Evolutionary conservation across 1,140 invertebrate species (phyloP), one percentile per base, ranked within the genome.

Genomic region (Arion vulgaris): DNA sequence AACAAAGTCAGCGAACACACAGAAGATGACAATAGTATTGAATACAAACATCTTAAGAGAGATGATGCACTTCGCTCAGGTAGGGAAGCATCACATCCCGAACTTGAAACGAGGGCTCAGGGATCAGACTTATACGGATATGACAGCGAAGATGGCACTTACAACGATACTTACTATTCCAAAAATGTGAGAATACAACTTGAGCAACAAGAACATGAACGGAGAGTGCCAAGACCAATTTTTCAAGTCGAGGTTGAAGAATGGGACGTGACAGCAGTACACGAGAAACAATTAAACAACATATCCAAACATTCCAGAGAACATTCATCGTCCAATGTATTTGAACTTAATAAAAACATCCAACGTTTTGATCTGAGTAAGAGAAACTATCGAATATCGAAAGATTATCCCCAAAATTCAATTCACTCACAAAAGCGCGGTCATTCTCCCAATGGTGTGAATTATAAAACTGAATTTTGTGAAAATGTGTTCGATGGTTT

Each of bases 191-290:
- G 26, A 19, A 5, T 45, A 45, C 41, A 15, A 45, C 9, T 66
- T 9, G 62, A 32, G 17, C 62, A 66, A 41, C 71, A 73, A 49
- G 38, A 36, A 2, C 23, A 23, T 36, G 71, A 73, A 15, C 2
- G 19, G 36, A 41, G 26, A 15, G 5, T 11, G 11, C 71, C 74
- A 53, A 62, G n/a, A 53, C 76, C 15, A 0, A 49, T 28, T 2
- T 80, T 80, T 36, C 39, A 49, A 32, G 78, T 80, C 5, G 78
- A 80, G 26, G 78, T 80, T 1, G 78, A 80, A 34, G 39, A 69
- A 9, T 80, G 78, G 78, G 78, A 80, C 39, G 53, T 9, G 39
- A 17, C 19, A 26, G 45, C 13, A 7, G n/a, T 0, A 28, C 62
- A 28, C 11, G 5, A n/a, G 2, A 11, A 7, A 66, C 7, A 4